Base-by-base conservation (phyloP, 2,888 invertebrate genomes). In the Diabrotica balteata region DNA sequence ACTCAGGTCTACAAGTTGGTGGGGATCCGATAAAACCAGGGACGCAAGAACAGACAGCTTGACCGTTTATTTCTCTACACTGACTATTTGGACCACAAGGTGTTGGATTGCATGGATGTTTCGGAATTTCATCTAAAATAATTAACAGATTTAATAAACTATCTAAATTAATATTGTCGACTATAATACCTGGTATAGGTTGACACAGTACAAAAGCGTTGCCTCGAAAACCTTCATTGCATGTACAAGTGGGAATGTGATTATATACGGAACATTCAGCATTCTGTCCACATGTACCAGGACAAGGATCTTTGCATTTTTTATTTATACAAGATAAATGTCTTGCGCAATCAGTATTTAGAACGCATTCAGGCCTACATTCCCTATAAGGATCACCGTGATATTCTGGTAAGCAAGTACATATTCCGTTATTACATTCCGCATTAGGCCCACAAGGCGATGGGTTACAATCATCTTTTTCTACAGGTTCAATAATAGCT, bases 231-330 rank as follows among this genome's bases (percentile, higher is more conserved):
- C 88, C 89, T 43, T 84, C 82, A 10, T 90, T 89, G 81, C 94
- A 94, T 53, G 88, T 88, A 78, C 94, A 94, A 76, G 89, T 89
- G 8, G 94, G 91, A 79, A 91, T 89, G 78, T 94, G 94, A 79
- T 91, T 91, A 54, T 90, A 86, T 5, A 91, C 91, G 76, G 89
- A 86, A 81, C 94, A 94, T 66, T 89, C 79, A 1, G 94, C 93
- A 77, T 90, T 89, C 70, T 86, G 84, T n/a, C 93, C 94, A 81
- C 94, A 94, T 10, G 90, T 90, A 72, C 90, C 91, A 9, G 88
- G 86, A 78, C 94, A 94, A 51, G 92, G 91, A 83, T 92, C 88
- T 10, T 87, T 81, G 77, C 92, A 92, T 80, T 88, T 90, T 76
- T 89, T 89, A 77, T 87, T 87, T 43, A 92, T 87, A 80, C 93